phyloP scores from a whole-genome alignment of 2,888 invertebrate species.

The Mesorhabditis sp. region DNA sequence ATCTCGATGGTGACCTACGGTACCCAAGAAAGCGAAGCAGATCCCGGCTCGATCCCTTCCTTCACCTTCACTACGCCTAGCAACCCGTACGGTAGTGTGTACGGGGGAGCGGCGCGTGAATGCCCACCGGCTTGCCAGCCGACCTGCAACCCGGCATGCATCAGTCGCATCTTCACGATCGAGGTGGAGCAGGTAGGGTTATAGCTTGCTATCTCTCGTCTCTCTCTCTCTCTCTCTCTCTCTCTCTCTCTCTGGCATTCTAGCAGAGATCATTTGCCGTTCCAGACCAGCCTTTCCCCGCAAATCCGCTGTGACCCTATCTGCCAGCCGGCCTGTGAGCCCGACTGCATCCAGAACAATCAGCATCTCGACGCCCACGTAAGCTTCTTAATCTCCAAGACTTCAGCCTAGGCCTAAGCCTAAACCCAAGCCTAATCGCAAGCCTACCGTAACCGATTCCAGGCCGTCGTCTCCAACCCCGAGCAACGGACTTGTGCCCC shows the following conservation, averaged over 20 bases:
- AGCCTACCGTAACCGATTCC: no score
- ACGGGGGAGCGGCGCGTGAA: not conserved
- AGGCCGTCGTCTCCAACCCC: no score
- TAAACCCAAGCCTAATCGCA: no score
- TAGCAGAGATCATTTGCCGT: not conserved
- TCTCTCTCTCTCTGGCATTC: not conserved
- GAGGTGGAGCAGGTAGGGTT: not conserved
- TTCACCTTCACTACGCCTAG: not conserved
- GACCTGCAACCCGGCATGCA: conserved; percentile 6
- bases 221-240: not conserved
- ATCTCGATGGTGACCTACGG: no score
- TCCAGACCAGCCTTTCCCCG: conserved; percentile 5
- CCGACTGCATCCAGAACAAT: conserved; percentile 13
- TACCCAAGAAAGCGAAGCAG: not conserved
- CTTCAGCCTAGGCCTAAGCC: no score
- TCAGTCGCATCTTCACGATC: not conserved
- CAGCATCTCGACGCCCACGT: not conserved
- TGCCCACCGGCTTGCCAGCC: conserved; percentile 17
- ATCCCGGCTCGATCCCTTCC: not conserved
- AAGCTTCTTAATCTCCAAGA: not conserved
- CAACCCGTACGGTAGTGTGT: not conserved
- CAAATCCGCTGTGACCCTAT: conserved; percentile 9
- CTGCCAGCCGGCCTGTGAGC: conserved; percentile 18
- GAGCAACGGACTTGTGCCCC: not conserved
- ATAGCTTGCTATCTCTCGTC: not conserved